Percentiles rank a stretch among this genome's conserved stretches.
Evolutionary conservation across 2,797 vertebrate species (phyloP).

Genomic region (Tenualosa ilisha): DNA sequence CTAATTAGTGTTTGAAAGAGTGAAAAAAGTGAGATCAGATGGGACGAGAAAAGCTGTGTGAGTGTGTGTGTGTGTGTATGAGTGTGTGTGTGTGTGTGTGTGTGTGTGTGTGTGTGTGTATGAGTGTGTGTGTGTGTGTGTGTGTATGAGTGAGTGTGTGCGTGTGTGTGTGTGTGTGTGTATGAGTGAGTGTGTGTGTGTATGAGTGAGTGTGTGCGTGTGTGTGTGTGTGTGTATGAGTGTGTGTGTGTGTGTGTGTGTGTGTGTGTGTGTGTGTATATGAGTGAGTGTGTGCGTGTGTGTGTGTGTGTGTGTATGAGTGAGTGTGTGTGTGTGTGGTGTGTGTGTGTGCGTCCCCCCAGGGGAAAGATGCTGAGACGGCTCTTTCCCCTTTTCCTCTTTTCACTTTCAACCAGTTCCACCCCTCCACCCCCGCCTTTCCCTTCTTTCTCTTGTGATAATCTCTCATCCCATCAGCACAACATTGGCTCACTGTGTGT

Average conservation of each 20-base stretch:
- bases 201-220: not conserved
- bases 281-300: not conserved
- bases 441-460: not conserved
- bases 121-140: not conserved
- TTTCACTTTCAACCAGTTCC: too few species aligned
- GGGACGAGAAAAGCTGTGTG: not conserved
- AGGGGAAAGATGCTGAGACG: too few species aligned
- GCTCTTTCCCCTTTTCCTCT: too few species aligned
- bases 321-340: not conserved
- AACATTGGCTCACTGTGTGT: too few species aligned
- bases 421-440: not conserved
- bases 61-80: not conserved
- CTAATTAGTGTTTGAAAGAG: too few species aligned
- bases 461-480: not conserved
- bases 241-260: not conserved
- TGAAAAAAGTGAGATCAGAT: too few species aligned
- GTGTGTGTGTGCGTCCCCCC: too few species aligned
- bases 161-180: not conserved
- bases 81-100: not conserved
- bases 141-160: not conserved
- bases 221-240: not conserved
- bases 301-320: not conserved
- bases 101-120: slow-evolving; percentile 34
- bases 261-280: slow-evolving; percentile 35
- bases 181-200: not conserved